phyloP scores from a whole-genome alignment of 2,888 invertebrate genomes.

The Philereme transversata region DNA sequence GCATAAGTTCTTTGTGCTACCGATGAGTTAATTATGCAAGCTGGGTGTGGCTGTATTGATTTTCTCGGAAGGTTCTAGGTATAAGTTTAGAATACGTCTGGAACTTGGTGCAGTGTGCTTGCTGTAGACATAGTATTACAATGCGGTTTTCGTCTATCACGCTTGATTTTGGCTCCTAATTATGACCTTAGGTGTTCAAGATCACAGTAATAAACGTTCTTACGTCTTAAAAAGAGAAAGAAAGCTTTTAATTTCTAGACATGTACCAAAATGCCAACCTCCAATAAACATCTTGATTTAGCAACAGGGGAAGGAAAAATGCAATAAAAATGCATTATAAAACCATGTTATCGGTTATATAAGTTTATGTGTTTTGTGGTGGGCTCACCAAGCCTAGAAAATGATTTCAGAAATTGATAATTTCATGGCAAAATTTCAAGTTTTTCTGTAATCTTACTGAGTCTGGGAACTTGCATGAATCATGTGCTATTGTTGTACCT shows the following conservation, averaged over 20 bases:
- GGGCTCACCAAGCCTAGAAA: conserved; percentile 51
- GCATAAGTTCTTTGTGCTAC: conserved; percentile 51
- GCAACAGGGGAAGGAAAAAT: conserved; percentile 53
- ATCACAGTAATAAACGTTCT: conserved; percentile 7
- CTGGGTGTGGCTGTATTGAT: conserved; percentile 84
- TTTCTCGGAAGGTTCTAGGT: conserved; percentile 82
- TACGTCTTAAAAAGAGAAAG: conserved; percentile 3
- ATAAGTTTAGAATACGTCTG: conserved; percentile 75
- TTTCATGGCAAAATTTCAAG: conserved; percentile 37
- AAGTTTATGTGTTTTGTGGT: conserved; percentile 61
- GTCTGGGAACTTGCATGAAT: conserved; percentile 3
- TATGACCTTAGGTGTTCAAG: conserved; percentile 7
- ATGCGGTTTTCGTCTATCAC: conserved; percentile 57
- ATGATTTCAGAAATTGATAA: conserved; percentile 33
- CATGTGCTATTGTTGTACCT: not conserved
- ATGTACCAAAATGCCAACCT: conserved; percentile 27
- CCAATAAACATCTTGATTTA: conserved; percentile 41
- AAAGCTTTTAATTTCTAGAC: conserved; percentile 5
- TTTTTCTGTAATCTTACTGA: conserved; percentile 4
- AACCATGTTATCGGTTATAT: conserved; percentile 75
- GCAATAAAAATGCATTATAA: conserved; percentile 69
- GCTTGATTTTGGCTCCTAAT: conserved; percentile 45
- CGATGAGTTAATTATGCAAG: conserved; percentile 77
- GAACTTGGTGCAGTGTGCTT: conserved; percentile 70
- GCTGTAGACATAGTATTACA: conserved; percentile 60